Evolutionary conservation across 2,888 invertebrate species (phyloP), one percentile per base, ranked within the genome.

Genomic region (Hyalella azteca): DNA sequence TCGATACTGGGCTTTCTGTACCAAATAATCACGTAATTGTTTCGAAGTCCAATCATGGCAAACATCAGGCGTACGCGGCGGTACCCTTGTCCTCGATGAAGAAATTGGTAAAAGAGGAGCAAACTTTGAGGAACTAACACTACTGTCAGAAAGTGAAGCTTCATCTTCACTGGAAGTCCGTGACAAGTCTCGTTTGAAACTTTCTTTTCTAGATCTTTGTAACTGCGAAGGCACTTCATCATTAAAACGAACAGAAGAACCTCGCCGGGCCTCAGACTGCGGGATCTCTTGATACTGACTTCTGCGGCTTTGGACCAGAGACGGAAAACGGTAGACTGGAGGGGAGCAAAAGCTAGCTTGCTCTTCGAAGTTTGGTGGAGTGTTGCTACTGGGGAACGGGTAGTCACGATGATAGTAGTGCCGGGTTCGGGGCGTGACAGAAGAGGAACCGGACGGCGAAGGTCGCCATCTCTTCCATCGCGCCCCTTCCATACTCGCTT

Each of bases 401-500:
- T 66, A 66, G 39, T 66, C 66, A n/a, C 66, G 66, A 19, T 66
- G 66, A 45, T 45, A 45, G 29, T 19, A 36, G 66, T 19, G 19
- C 2, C 66, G 66, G 66, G 5, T 29, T 29, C 66, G 66, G 66
- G 66, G 66, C 66, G 66, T 66, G 66, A 66, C 36, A 66, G 66
- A 66, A 66, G 66, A 66, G 66, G 66, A 66, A n/a, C 39, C 39
- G 36, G 36, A 22, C 36, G 36, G n/a, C 36, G 32, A 36, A 19
- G 66, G 66, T n/a, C 66, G 66, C 66, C 66, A 66, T 5, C 66
- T 66, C 66, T 66, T 66, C 66, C 66, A 66, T 66, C 66, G 66
- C 66, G 66, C 66, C 66, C 66, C 66, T 66, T 66, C 66, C 66
- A 66, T 66, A 36, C 19, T 36, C 36, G 32, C 66, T 66, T 66